Conservation (phyloP, 1,140 invertebrate species). For the Drosophila sechellia region DNA sequence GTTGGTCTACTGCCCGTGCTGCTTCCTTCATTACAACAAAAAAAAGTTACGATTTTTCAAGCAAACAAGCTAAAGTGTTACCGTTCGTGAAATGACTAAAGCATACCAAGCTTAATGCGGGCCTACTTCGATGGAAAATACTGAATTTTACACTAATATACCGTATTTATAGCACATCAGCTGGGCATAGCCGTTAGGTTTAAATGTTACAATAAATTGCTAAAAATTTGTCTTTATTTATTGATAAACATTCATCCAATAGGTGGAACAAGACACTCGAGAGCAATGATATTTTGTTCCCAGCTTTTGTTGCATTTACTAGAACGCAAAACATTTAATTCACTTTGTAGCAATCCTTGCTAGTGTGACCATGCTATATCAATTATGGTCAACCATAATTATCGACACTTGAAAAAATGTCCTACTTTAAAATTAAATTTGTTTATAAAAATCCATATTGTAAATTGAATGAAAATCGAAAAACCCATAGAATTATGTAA, state of each 20-base stretch:
- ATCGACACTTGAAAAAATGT: too few species aligned
- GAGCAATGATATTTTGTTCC: too few species aligned
- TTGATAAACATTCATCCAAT: too few species aligned
- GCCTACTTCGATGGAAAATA: not conserved
- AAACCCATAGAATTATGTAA: slow-evolving; percentile 39
- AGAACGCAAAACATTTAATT: too few species aligned
- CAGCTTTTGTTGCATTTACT: too few species aligned
- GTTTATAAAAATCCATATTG: too few species aligned
- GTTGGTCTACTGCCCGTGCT: slow-evolving; percentile 1
- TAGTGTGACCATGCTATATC: too few species aligned
- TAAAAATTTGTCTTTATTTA: not conserved
- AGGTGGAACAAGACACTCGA: too few species aligned
- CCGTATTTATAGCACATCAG: not conserved
- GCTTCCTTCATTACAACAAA: slow-evolving; percentile 4
- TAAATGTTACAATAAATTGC: not conserved
- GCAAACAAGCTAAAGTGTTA: not conserved
- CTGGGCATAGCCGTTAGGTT: not conserved
- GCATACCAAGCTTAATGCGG: not conserved
- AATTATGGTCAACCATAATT: too few species aligned
- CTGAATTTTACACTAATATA: not conserved
- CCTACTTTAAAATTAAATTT: too few species aligned
- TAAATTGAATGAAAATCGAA: not conserved
- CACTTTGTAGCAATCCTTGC: too few species aligned
- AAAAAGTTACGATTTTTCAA: slow-evolving; percentile 1
- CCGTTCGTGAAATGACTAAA: not conserved